Conservation (phyloP, 2,797 vertebrate species). For the Strix occidentalis region DNA sequence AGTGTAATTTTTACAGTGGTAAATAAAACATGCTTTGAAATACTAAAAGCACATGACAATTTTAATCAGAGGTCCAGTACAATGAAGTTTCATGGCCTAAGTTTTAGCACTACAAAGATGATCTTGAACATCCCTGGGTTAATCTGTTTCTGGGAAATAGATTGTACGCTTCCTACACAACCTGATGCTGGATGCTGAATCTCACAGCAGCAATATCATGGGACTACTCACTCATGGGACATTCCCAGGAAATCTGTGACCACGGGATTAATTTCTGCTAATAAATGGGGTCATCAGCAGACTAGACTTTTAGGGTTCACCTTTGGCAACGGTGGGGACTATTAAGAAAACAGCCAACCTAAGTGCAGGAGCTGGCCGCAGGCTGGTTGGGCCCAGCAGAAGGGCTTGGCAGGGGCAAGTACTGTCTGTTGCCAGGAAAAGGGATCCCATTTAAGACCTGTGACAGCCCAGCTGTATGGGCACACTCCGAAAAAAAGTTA, state of each 20-base stretch:
- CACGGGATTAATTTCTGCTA: not conserved
- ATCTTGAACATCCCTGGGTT: not conserved
- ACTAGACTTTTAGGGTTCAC: not conserved
- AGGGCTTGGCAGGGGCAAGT: not conserved
- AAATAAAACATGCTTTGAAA: not conserved
- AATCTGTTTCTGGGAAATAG: not conserved
- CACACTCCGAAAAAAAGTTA: not conserved
- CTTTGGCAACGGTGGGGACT: not conserved
- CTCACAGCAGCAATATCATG: not conserved
- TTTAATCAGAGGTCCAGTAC: not conserved
- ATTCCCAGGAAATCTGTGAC: not conserved
- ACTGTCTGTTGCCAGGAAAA: not conserved
- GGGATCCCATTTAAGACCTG: not conserved
- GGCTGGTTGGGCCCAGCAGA: not conserved
- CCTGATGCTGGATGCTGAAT: not conserved
- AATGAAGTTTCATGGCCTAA: not conserved
- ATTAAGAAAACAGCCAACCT: not conserved
- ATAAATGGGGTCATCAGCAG: not conserved
- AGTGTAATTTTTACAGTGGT: not conserved
- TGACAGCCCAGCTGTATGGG: not conserved
- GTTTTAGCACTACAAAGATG: not conserved
- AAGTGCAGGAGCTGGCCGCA: not conserved
- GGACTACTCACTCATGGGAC: not conserved
- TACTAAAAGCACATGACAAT: not conserved
- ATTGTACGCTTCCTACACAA: not conserved